Conservation (phyloP, 64 coral and sea anemone species). For the Montipora capricornis region DNA sequence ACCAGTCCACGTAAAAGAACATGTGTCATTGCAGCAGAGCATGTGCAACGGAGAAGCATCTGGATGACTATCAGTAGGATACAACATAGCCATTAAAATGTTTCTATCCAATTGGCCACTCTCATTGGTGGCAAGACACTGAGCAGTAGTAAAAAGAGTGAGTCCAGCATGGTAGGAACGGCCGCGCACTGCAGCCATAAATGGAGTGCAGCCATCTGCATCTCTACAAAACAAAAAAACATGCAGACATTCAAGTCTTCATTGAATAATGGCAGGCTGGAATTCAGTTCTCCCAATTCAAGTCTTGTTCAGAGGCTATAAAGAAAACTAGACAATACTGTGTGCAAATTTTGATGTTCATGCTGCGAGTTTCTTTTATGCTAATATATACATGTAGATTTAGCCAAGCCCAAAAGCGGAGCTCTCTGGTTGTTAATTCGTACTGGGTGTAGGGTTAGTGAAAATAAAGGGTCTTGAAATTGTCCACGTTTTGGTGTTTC, state of each 20-base stretch:
- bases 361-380: too few species aligned
- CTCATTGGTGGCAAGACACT: slow-evolving; percentile 80
- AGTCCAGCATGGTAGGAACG: slow-evolving; percentile 85
- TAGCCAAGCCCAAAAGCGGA: too few species aligned
- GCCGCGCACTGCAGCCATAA: slow-evolving; percentile 91
- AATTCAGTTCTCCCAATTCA: too few species aligned
- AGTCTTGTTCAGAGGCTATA: too few species aligned
- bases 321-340: too few species aligned
- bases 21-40: slow-evolving; percentile 99
- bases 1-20: slow-evolving; percentile 99
- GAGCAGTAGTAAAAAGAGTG: slow-evolving; percentile 80
- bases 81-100: slow-evolving; percentile 90
- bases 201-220: slow-evolving; percentile 95
- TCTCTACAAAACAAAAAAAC: slow-evolving; percentile 52
- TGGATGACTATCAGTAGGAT: slow-evolving; percentile 81
- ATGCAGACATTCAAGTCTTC: neutral
- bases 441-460: too few species aligned
- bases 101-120: slow-evolving; percentile 77
- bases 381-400: too few species aligned
- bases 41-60: slow-evolving; percentile 93
- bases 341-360: too few species aligned
- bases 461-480: too few species aligned
- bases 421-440: too few species aligned
- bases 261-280: too few species aligned
- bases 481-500: too few species aligned